A percentile compares a stretch with the other conserved stretches of the same genome.
Evolutionary conservation across 2,888 invertebrate species (phyloP).

Genomic region (Lepidonotus clava): DNA sequence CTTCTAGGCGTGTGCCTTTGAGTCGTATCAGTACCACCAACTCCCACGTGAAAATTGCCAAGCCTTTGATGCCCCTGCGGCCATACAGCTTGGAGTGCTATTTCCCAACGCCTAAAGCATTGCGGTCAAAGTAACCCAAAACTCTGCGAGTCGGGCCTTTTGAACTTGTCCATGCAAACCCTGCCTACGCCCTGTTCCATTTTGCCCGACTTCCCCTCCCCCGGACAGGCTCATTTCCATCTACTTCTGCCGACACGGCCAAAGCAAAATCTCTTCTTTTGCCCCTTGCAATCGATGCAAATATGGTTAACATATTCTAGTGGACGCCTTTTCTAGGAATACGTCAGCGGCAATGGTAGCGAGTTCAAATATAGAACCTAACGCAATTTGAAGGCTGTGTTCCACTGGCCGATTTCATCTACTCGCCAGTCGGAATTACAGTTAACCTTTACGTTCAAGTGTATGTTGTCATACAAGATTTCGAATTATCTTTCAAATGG

Average conservation of each 20-base stretch:
- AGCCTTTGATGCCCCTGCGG: no score
- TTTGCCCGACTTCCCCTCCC: neutral
- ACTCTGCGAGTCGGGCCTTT: neutral
- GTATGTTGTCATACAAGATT: no score
- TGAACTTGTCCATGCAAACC: neutral
- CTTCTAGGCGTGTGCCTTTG: no score
- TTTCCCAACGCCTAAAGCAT: neutral
- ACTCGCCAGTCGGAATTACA: no score
- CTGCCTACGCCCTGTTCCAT: neutral
- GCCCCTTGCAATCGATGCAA: slow-evolving; percentile 41
- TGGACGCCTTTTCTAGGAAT: neutral
- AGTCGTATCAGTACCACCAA: no score
- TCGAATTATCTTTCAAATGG: no score
- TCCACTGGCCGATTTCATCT: no score
- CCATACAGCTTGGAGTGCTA: neutral
- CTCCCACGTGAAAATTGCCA: no score
- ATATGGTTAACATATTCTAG: slow-evolving; percentile 29
- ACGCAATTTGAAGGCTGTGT: neutral
- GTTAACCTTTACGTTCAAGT: no score
- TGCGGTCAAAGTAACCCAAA: neutral
- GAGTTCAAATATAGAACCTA: slow-evolving; percentile 26
- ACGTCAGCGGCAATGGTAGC: neutral
- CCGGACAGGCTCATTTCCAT: slow-evolving; percentile 40
- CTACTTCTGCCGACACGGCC: slow-evolving; percentile 7
- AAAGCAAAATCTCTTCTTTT: slow-evolving; percentile 9